Base-by-base conservation (phyloP, 2,113 vertebrate genomes). In the Isichthys henryi region DNA sequence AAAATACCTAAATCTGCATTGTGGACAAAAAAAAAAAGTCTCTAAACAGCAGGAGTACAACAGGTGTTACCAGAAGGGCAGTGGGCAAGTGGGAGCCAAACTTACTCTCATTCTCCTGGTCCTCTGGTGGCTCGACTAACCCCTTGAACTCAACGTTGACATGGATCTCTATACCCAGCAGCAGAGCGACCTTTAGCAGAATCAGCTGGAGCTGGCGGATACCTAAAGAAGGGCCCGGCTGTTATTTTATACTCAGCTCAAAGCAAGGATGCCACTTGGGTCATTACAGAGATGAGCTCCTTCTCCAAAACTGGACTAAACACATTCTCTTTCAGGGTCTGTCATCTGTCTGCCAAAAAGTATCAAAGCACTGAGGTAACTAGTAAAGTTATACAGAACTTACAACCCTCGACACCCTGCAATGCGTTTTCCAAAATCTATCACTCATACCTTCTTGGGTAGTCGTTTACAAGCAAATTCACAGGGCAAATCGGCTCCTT, bases 141-240 rank as follows among this genome's bases (percentile, higher is more conserved):
- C 96, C 96, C 92, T 97, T 98, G 93, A 99, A 99, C 90, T 99
- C 98, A 45, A 97, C 97, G 5, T 98, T 99, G 91, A 99, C 97
- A 0, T 99, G 98, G 93, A 99, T 99, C 94, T 99, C 98, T 6
- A 99, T 97, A 89, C 98, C 98, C 87, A 99, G 93, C 91, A 99
- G 97, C 94, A 99, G 97, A 92, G 98, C 97, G 90, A 99, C 96
- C 95, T 99, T 99, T 91, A 99, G 94, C 91, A 99, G 96, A 95
- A 99, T 99, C 11, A 99, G 94, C 90, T 99, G 98, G 31, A 99
- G 97, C 94, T 99, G 98, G 88, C 98, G 98, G 95, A 99, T 99
- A 97, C 98, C 98, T 99, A 88, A 15, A 91, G 90, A 56, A 52
- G 45, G 48, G 82, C 21, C 82, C 45, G 1, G 82, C 21, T 23